Base-by-base conservation (phyloP, 2,797 vertebrate genomes). In the Chaunax sp. region DNA sequence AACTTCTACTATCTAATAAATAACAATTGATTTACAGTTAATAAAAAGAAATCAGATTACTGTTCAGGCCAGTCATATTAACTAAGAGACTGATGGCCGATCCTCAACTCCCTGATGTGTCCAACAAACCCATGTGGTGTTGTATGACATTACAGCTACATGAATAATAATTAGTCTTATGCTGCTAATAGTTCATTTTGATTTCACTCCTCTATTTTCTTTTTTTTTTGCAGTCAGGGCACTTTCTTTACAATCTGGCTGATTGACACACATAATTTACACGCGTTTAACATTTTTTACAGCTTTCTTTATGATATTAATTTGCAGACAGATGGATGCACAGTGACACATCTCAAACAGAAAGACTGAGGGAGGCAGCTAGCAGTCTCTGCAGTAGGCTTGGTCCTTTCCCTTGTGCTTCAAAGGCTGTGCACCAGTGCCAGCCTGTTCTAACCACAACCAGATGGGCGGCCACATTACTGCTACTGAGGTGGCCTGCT, bases 401-500 rank as follows among this genome's bases (percentile, higher is more conserved):
- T 35, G 65, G 57, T 72, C 75, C 79, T 81, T 73, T 60, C 65
- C 70, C 59, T 64, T n/a, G 0, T 37, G 80, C 81, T 83, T 87
- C 85, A 88, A 88, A 88, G 82, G 57, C 82, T 38, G 47, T 80
- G 84, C 66, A 65, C 70, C 54, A n/a, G 60, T 72, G 81, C 86
- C 86, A 83, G 80, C 50, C 64, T 25, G 68, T 26, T 73, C 61
- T 88, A 90, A 92, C 78, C 87, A 82, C 69, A 57, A 81, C 78
- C 90, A 92, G 87, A 90, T 89, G 90, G 86, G 84, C 52, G 15
- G 71, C 67, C 72, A 78, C 73, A 62, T 77, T 87, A 75, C 57
- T 80, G 77, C 85, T 84, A 74, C 79, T 46, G 70, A 84, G 79
- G 81, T 83, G 83, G 80, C 84, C 80, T 62, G 72, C 81, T 75